These are phyloP conservation scores for Clarias macrocephalus DNA, from an alignment of 2,113 vertebrate species.

Conservation along the genomic window DNA sequence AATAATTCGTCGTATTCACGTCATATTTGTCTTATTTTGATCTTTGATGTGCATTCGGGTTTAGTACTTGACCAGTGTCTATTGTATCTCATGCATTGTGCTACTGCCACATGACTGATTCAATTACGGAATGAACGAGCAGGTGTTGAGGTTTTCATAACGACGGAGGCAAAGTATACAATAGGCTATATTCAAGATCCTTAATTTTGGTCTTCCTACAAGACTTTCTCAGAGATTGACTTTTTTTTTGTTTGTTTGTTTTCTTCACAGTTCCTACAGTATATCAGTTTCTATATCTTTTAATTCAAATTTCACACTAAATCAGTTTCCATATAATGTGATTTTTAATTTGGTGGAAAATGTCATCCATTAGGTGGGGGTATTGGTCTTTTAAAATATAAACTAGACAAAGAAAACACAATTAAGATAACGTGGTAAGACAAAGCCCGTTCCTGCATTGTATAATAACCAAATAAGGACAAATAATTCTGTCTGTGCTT, in stretches of 20 bases:
- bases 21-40: background rate
- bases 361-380: slow-evolving; percentile 21
- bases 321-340: background rate
- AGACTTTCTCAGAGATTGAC: background rate
- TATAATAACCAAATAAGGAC: slow-evolving; percentile 26
- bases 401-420: background rate
- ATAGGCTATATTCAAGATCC: background rate
- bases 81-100: background rate
- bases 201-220: background rate
- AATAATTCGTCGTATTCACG: no score
- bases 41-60: background rate
- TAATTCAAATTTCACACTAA: background rate
- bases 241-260: background rate
- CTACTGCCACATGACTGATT: background rate
- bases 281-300: background rate
- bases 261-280: background rate
- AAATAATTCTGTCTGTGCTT: background rate
- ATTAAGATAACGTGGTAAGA: background rate
- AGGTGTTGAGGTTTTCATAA: background rate
- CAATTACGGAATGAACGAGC: background rate
- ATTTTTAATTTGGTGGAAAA: background rate
- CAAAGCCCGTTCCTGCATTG: background rate
- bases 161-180: background rate
- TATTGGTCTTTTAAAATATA: slow-evolving; percentile 11
- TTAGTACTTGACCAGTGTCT: background rate